phyloP scores from a whole-genome alignment of 2,888 invertebrate species.

The Mylabris sibirica region DNA sequence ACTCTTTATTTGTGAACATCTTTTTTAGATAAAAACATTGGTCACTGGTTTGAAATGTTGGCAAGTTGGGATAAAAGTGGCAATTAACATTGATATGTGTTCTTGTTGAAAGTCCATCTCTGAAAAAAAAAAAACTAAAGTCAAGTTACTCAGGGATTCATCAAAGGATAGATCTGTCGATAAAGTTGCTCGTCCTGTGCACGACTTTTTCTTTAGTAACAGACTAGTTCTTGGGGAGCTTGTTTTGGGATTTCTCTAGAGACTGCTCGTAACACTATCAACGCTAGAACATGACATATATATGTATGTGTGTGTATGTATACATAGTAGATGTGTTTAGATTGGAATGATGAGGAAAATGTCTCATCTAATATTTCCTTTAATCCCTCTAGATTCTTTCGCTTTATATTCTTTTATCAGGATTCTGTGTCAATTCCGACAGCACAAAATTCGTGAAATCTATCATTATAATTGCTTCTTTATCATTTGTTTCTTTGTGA shows the following conservation, averaged over 20 bases:
- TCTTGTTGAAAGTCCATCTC: not conserved
- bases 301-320: not conserved
- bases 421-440: not conserved
- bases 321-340: slow-evolving; percentile 11
- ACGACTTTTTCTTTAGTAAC: slow-evolving; percentile 5
- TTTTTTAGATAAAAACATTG: too few relatives aligned
- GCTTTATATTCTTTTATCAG: not conserved
- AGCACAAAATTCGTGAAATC: not conserved
- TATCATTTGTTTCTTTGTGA: not conserved
- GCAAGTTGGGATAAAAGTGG: not conserved
- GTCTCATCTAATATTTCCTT: slow-evolving; percentile 11
- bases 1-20: too few relatives aligned
- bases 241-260: slow-evolving; percentile 6
- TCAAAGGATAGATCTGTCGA: slow-evolving; percentile 5
- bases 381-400: slow-evolving; percentile 8
- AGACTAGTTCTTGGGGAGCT: not conserved
- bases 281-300: not conserved
- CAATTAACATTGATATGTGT: not conserved
- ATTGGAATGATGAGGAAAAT: slow-evolving; percentile 11
- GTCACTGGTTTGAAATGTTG: too few relatives aligned
- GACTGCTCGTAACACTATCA: slow-evolving; percentile 9
- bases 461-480: not conserved
- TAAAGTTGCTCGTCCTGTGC: not conserved
- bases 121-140: not conserved
- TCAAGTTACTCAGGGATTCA: not conserved